Conservation (phyloP, 64 coral and sea anemone genomes). For the Anthopleura sola region DNA sequence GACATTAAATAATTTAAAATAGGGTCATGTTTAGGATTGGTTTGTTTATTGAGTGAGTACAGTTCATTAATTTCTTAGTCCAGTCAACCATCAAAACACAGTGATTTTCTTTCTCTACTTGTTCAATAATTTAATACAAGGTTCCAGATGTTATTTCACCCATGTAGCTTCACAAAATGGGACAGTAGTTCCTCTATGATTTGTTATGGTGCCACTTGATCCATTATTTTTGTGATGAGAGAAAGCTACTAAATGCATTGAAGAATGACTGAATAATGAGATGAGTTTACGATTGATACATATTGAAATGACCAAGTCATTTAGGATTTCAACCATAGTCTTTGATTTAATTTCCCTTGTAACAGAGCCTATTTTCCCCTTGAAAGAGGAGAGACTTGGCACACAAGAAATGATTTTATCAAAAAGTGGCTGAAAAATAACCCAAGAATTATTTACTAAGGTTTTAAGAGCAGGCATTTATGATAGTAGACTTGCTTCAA, state of each 20-base stretch:
- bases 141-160: not conserved
- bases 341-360: not conserved
- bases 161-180: not conserved
- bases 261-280: constrained; percentile 15
- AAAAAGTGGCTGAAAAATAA: too few species aligned
- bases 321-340: not conserved
- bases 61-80: not conserved
- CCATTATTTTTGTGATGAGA: not conserved
- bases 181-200: not conserved
- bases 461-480: too few species aligned
- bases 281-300: not conserved
- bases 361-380: not conserved
- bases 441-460: too few species aligned
- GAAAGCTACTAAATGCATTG: not conserved
- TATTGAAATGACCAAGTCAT: not conserved
- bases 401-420: too few species aligned
- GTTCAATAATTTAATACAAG: not conserved
- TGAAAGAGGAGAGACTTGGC: too few species aligned
- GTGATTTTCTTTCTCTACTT: not conserved
- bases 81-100: not conserved
- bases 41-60: not conserved
- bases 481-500: too few species aligned
- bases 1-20: not conserved
- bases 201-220: not conserved
- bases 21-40: not conserved